Percentiles rank a stretch among this genome's conserved stretches.
Conservation (phyloP, 2,888 invertebrate species). For the Coenonympha arcania region DNA sequence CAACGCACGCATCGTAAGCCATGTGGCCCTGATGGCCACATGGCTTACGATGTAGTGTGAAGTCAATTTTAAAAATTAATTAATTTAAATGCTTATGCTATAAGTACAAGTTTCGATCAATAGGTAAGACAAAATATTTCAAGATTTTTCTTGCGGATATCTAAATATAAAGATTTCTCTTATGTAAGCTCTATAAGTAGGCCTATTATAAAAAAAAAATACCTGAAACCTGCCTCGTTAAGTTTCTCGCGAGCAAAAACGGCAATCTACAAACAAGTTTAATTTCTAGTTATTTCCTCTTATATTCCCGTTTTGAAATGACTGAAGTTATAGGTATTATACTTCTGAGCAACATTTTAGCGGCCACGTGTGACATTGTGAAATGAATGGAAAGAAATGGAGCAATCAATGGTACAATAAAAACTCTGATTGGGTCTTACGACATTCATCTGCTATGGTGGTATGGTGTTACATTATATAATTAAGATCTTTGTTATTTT, state of each 20-base stretch:
- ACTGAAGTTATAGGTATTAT: too few species aligned
- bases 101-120: too few species aligned
- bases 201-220: conserved; percentile 1
- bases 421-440: conserved; percentile 3
- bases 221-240: conserved; percentile 4
- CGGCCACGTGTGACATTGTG: conserved; percentile 17
- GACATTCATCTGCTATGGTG: background rate
- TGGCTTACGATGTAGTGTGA: too few species aligned
- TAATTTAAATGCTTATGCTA: too few species aligned
- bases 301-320: conserved; percentile 5
- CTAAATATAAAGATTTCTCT: background rate
- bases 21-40: too few species aligned
- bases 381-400: conserved; percentile 26
- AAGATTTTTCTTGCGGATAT: background rate
- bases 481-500: too few species aligned
- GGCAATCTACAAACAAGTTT: conserved; percentile 11
- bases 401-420: conserved; percentile 22
- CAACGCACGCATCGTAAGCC: too few species aligned
- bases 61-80: background rate
- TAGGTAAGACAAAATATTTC: background rate
- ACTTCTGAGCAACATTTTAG: conserved; percentile 21
- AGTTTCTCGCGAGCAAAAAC: conserved; percentile 4
- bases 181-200: background rate
- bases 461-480: background rate
- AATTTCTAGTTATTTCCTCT: conserved; percentile 2